These are phyloP conservation scores for Passer montanus DNA, from an alignment of 2,113 vertebrate species.

Conservation along the genomic window DNA sequence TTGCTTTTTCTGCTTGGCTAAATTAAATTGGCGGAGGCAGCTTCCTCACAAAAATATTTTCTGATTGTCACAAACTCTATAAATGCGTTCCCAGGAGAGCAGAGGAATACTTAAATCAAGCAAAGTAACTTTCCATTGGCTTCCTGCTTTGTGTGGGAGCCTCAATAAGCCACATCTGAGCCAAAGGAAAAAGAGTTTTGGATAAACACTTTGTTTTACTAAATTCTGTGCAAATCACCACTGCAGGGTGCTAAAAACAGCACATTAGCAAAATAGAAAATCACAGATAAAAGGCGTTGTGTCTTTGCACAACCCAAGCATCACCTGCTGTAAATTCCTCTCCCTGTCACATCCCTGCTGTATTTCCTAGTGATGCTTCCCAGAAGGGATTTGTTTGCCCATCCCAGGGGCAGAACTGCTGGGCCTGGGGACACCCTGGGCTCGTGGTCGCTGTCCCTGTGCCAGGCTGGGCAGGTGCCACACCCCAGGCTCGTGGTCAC, in stretches of 20 bases:
- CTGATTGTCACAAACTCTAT: not conserved
- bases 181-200: not conserved
- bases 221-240: not conserved
- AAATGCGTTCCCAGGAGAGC: not conserved
- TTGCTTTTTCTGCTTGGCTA: not conserved
- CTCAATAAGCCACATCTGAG: not conserved
- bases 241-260: not conserved
- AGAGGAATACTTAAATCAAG: not conserved
- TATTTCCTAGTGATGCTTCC: not conserved
- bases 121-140: not conserved
- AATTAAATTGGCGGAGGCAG: conserved; percentile 4
- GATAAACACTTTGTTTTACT: not conserved
- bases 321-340: not conserved
- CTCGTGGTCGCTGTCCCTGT: not conserved
- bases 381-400: not conserved
- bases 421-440: not conserved
- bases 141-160: not conserved
- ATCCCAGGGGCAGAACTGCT: not conserved
- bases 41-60: not conserved
- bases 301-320: not conserved
- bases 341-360: not conserved
- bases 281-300: not conserved
- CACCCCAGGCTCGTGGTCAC: not conserved
- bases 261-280: not conserved
- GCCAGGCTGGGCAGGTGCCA: not conserved